phyloP scores from a whole-genome alignment of 2,888 invertebrate genomes.

The Netelia virgata region DNA sequence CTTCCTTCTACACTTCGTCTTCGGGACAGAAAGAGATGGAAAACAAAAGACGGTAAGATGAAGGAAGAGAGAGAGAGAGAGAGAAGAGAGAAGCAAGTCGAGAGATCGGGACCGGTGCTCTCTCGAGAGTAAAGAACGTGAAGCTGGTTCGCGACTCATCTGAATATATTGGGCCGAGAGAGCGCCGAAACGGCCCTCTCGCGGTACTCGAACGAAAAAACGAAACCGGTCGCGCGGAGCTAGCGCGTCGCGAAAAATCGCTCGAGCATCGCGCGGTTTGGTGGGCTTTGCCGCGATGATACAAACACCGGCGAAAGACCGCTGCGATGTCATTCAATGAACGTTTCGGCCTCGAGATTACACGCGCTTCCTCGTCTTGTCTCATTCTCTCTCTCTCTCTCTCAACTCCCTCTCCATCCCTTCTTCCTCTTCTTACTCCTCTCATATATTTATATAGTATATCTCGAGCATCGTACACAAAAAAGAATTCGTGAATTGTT shows the following conservation, averaged over 20 bases:
- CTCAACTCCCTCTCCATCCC: too few species aligned
- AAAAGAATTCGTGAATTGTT: neutral
- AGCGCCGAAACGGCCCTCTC: constrained; percentile 71
- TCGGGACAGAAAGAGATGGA: constrained; percentile 23
- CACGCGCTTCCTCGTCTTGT: constrained; percentile 33
- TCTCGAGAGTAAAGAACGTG: constrained; percentile 19
- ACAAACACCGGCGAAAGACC: neutral
- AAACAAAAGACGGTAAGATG: neutral
- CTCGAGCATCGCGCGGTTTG: constrained; percentile 53
- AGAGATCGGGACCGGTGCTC: constrained; percentile 4
- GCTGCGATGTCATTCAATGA: neutral
- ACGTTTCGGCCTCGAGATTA: constrained; percentile 26
- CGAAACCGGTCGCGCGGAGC: neutral
- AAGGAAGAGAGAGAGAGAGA: neutral
- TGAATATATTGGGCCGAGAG: constrained; percentile 15
- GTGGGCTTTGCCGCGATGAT: neutral
- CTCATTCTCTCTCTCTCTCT: constrained; percentile 21
- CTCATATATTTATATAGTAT: neutral
- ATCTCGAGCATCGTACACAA: neutral
- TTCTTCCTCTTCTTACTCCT: neutral
- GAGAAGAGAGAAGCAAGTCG: neutral
- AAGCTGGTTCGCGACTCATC: neutral
- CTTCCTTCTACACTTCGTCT: constrained; percentile 57
- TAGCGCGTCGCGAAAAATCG: neutral
- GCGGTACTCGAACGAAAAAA: constrained; percentile 68